Base-by-base conservation (phyloP, 2,888 invertebrate species). In the Epistrophe grossulariae region DNA sequence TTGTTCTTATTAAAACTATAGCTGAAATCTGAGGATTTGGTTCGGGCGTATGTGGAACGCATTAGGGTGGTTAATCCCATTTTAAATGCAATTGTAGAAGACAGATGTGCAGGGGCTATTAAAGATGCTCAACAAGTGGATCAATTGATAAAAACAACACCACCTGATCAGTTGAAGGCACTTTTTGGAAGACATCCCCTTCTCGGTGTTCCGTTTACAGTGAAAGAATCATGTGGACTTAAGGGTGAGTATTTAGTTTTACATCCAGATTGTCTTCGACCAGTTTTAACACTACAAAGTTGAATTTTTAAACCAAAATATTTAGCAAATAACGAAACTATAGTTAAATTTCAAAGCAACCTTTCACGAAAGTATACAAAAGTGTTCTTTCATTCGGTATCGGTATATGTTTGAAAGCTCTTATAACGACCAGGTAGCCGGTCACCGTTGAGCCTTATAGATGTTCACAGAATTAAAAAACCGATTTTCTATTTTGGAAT, bases 121-220 rank as follows among this genome's bases (percentile, higher is more conserved):
- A 91, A 93, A 5, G 96, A 97, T 70, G 96, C 97, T 0, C 91
- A 92, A 60, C 91, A 91, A 8, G 94, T 94, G 0, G 97, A 97
- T 91, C 89, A 91, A 24, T 79, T 91, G 1, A 90, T 92, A 35
- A 76, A 84, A 4, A 89, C 90, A 13, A 84, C 88, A 9, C 76
- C 84, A 6, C 57, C 81, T 1, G 79, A 74, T 10, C 81, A 90
- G 31, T 64, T 89, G 55, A 48, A 89, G 0, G 66, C 76, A 35
- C 88, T 92, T 3, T 92, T 90, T 59, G 45, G 91, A 4, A 93
- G 94, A 19, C 94, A 94, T 88, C 97, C 97, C 0, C 93, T 98
- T 72, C 93, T 97, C 1, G 98, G 98, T 0, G 94, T 98, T 19
- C 98, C 98, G 0, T 94, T 97, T 59, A 97, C 97, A 4, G 95